Base-by-base conservation (phyloP, 1,140 invertebrate genomes). In the Drosophila serrata region DNA sequence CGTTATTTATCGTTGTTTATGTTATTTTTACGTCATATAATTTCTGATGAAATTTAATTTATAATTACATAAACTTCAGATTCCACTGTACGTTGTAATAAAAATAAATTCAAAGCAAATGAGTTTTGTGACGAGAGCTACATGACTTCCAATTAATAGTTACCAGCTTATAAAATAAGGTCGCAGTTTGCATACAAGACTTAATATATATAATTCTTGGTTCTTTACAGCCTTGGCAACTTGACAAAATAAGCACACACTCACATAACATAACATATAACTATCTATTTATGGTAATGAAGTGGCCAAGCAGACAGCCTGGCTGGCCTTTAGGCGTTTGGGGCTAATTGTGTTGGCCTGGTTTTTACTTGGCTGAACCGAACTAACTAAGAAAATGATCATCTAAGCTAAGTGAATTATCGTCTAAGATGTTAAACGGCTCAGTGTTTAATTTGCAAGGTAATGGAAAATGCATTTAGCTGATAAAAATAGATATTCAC, bases 311-410 rank as follows among this genome's bases (percentile, higher is more conserved):
- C 35, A 70, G 60, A 48, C 42, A 33, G 68, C 48, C 48, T 46
- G 70, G 13, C 72, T 64, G 51, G 59, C 70, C 49, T 55, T 70
- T 39, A 60, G 24, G 59, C 69, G 42, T 55, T 58, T 43, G 49
- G 37, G 48, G 70, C 72, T 75, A 75, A 75, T 75, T 75, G 70
- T 75, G 48, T 56, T 75, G 72, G 58, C 72, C 72, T 64, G 43
- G 29, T 43, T 75, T 75, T 75, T 75, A 48, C 40, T 27, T n/a
- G 9, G 42, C 24, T 33, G 27, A 69, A 24, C 33, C 31, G 33
- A 70, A 46, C 64, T 68, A n/a, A 40, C 67, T 46, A 49, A 22
- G 19, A 61, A 40, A 69, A 69, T 24, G 4, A 45, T 39, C 49
- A 1, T 43, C 39, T 3, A 4, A 17, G 35, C 68, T 57, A 39